Evolutionary conservation across 2,888 invertebrate genomes (phyloP).

Genomic region (Pogonocherus hispidulus): DNA sequence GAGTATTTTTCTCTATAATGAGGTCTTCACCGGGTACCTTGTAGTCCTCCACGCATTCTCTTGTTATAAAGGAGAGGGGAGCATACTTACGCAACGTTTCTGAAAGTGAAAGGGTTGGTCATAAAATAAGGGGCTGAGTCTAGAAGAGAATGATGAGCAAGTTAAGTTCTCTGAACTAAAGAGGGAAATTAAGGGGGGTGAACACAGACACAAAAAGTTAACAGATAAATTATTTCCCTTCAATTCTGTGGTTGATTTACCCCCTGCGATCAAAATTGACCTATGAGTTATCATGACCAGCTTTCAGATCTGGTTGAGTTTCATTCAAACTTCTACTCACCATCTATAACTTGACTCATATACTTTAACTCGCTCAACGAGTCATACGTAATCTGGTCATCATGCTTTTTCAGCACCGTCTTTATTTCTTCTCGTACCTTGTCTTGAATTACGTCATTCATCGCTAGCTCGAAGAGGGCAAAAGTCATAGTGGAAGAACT

Average conservation of each 20-base stretch:
- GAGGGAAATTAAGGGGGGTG: too few species aligned
- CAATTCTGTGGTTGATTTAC: too few species aligned
- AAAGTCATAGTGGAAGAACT: constrained; percentile 54
- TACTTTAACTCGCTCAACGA: constrained; percentile 51
- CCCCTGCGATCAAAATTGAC: too few species aligned
- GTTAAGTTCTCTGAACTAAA: too few species aligned
- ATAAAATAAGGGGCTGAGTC: too few species aligned
- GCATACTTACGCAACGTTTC: constrained; percentile 64
- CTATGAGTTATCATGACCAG: too few species aligned
- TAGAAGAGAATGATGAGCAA: too few species aligned
- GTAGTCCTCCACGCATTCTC: constrained; percentile 52
- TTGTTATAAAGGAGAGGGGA: constrained; percentile 50
- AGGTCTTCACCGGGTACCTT: constrained; percentile 45
- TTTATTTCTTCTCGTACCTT: constrained; percentile 49
- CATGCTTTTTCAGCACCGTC: constrained; percentile 43
- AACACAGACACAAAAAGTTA: too few species aligned
- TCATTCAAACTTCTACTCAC: constrained; percentile 46
- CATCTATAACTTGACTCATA: constrained; percentile 49
- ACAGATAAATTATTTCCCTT: too few species aligned
- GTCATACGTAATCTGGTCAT: constrained; percentile 50
- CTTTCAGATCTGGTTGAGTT: too few species aligned
- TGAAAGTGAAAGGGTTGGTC: constrained; percentile 29
- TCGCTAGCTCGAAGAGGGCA: constrained; percentile 48
- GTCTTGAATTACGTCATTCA: constrained; percentile 46
- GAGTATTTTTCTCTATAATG: constrained; percentile 53